phyloP scores from a whole-genome alignment of 2,888 invertebrate species.

The Volucella inanis region DNA sequence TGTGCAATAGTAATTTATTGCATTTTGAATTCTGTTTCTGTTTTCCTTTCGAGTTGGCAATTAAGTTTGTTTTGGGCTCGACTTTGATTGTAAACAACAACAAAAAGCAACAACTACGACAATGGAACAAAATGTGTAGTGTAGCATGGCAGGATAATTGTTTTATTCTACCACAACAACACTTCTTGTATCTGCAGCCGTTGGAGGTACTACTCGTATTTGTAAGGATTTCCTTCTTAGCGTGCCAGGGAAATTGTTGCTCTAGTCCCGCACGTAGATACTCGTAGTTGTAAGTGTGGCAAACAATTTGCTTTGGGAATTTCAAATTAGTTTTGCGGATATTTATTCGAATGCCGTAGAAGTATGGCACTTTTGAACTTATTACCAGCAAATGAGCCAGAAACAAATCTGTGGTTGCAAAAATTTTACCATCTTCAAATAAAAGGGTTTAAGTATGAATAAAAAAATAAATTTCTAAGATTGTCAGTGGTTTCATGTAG shows the following conservation, averaged over 20 bases:
- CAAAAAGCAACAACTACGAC: background rate
- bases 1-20: slow-evolving; percentile 49
- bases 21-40: slow-evolving; percentile 44
- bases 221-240: background rate
- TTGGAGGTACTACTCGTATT: background rate
- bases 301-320: too few species aligned
- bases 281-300: too few species aligned
- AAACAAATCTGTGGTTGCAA: too few species aligned
- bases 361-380: too few species aligned
- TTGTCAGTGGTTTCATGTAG: too few species aligned
- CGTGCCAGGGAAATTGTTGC: background rate
- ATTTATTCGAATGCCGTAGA: too few species aligned
- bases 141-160: slow-evolving; percentile 37
- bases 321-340: too few species aligned
- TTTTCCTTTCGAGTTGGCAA: slow-evolving; percentile 17
- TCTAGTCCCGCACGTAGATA: too few species aligned
- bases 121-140: background rate
- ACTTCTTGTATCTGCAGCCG: background rate
- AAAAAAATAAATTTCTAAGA: too few species aligned
- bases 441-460: too few species aligned
- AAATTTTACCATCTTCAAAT: too few species aligned
- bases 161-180: slow-evolving; percentile 3
- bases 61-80: slow-evolving; percentile 39
- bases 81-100: slow-evolving; percentile 36
- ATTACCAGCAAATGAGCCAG: too few species aligned